Evolutionary conservation across 2,888 invertebrate species (phyloP), one percentile per base, ranked within the genome.

Genomic region (Monopis laevigella): DNA sequence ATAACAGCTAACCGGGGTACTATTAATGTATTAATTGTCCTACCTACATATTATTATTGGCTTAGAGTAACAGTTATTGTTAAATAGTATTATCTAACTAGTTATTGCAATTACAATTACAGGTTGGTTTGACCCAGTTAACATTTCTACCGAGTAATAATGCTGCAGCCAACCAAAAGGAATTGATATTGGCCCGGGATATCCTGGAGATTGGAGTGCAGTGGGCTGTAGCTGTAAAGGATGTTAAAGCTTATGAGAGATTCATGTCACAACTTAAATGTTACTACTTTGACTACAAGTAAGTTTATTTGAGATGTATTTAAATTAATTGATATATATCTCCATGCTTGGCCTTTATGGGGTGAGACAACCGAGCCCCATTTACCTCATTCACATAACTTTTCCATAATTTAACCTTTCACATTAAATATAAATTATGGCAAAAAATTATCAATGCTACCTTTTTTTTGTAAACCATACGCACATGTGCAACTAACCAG

Each of bases 211-310:
- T 98, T 51, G 96, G 96, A 34, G 97, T 95, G 2, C 94, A 96
- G 66, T 96, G 95, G 88, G 95, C 97, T 51, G 96, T 98, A 44
- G 90, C 92, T 2, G 88, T 84, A 14, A 90, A 93, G 62, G 95
- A 99, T 78, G 94, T 98, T 48, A 93, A 93, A 47, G 90, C 95
- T 0, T 99, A 98, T 70, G 98, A 99, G 64, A 85, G 98, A 56
- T 98, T 95, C 59, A 96, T 99, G 88, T 93, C 98, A 7, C 98
- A 98, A 69, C 75, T 99, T 34, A 98, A 98, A 70, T 94, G 94
- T 64, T 99, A 98, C 62, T 99, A 99, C 69, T 92, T 95, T 62
- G 98, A 98, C 73, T 92, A 92, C 67, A 89, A 87, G 88, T 90
- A 73, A 82, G 84, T 32, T 29, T 4, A n/a, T 28, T 4, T 28